Base-by-base conservation (phyloP, 2,888 invertebrate species). In the Camptogramma bilineatum region DNA sequence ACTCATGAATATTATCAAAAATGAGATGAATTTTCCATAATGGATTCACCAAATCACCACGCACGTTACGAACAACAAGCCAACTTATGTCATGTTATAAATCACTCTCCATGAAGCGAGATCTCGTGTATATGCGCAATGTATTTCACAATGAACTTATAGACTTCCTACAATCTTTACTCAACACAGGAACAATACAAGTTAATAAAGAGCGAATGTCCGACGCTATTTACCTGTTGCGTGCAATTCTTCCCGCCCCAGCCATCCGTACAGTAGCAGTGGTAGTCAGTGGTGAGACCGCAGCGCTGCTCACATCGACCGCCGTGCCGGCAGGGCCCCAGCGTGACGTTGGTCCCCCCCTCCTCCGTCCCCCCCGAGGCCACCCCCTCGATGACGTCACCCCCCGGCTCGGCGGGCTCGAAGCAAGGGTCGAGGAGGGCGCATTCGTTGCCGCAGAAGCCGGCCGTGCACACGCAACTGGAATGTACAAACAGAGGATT, bases 191-290 rank as follows among this genome's bases (percentile, higher is more conserved):
- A n/a, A n/a, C n/a, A n/a, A n/a, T n/a, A n/a, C n/a, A n/a, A n/a
- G n/a, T n/a, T n/a, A n/a, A n/a, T n/a, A n/a, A n/a, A n/a, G n/a
- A n/a, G n/a, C n/a, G n/a, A n/a, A n/a, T n/a, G n/a, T n/a, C n/a
- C 44, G 69, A 57, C 52, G 65, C 61, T 46, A 46, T 1, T 34
- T 86, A 96, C 97, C 94, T 95, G 94, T 58, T 93, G 92, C 51
- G 95, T 94, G 86, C 98, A 98, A 90, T 96, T 96, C 78, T 94
- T 95, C 56, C 97, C 98, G 39, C 85, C 94, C 91, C 95, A 97
- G 58, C 95, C 95, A 58, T 93, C 93, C 2, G 93, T 86, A 80
- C 98, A 98, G 56, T 87, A 86, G 83, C 97, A 98, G 61, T 81
- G 81, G 87, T 96, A 97, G 82, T 95, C 95, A 0, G 94, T 87